Evolutionary conservation across 2,113 vertebrate species (phyloP), one percentile per base, ranked within the genome.

Genomic region (Macrotus californicus): DNA sequence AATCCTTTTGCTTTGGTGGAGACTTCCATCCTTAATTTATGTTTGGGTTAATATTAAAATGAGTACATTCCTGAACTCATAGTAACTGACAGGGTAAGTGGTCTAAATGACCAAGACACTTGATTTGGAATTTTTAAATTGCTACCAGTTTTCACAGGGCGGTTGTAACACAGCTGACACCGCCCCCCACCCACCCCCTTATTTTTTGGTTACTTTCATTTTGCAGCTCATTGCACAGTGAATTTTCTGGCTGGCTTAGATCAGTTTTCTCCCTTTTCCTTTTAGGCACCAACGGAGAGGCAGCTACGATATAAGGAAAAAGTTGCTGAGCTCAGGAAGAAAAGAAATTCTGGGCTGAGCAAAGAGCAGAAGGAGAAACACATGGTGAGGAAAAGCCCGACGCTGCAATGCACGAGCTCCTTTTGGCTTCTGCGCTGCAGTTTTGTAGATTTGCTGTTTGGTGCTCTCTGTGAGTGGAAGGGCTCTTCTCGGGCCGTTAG

Each of bases 291-390:
- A 56, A 99, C 99, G 24, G 99, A 99, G 46, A 99, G 99, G 94
- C 99, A 99, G 98, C 98, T 99, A 92, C 97, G 99, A 10, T 99
- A 99, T 96, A 99, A 99, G 93, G 99, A 99, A 97, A 99, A 99
- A 96, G 99, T 99, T 95, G 98, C 99, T 21, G 99, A 99, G 98
- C 98, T 99, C 95, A 99, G 99, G 97, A 99, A 99, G 98, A 99
- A 99, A 77, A 98, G 99, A 82, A 99, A 99, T 98, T 98, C 99
- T 0, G 99, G 99, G 7, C 98, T 99, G 66, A 99, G 99, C 96
- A 99, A 99, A 97, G 99, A 99, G 95, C 99, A 99, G 97, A 99
- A 99, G 96, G 99, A 99, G 97, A 99, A 99, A 96, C 99, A 99
- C 13, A 99, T 99, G 99, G 99, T 99, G 98, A 97, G 97, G 46